Conservation (phyloP, 2,888 invertebrate species). For the Erebia palarica region DNA sequence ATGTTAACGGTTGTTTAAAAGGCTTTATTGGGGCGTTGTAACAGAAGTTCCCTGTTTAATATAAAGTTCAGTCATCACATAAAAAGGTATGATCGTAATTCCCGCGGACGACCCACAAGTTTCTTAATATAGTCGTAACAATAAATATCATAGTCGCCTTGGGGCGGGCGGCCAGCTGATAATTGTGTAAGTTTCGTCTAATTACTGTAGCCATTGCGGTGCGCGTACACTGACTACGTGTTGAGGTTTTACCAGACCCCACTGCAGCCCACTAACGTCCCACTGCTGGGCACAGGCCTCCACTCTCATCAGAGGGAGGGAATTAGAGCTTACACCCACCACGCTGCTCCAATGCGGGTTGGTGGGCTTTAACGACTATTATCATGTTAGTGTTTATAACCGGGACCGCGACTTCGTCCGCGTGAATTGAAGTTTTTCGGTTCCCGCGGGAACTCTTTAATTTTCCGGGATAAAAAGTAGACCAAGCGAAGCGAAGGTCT, state of each 20-base stretch:
- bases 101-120: conserved; percentile 27
- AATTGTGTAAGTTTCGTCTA: conserved; percentile 39
- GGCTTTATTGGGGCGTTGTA: conserved; percentile 1
- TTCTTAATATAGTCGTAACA: conserved; percentile 31
- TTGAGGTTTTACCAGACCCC: not conserved
- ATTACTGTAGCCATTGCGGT: conserved; percentile 34
- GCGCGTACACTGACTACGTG: conserved; percentile 27
- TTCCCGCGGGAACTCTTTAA: too few relatives aligned
- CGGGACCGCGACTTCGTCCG: too few relatives aligned
- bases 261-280: too few relatives aligned
- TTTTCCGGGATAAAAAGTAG: too few relatives aligned
- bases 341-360: too few relatives aligned
- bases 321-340: too few relatives aligned
- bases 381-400: too few relatives aligned
- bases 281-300: too few relatives aligned
- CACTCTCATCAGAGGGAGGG: too few relatives aligned
- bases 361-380: too few relatives aligned
- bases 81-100: conserved; percentile 30
- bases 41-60: conserved; percentile 19
- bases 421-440: too few relatives aligned
- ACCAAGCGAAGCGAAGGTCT: too few relatives aligned
- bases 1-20: conserved; percentile 10
- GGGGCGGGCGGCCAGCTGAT: conserved; percentile 31
- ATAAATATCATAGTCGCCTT: conserved; percentile 29
- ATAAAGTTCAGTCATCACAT: conserved; percentile 23